Evolutionary conservation across 2,113 vertebrate species (phyloP).

Genomic region (Rana temporaria): DNA sequence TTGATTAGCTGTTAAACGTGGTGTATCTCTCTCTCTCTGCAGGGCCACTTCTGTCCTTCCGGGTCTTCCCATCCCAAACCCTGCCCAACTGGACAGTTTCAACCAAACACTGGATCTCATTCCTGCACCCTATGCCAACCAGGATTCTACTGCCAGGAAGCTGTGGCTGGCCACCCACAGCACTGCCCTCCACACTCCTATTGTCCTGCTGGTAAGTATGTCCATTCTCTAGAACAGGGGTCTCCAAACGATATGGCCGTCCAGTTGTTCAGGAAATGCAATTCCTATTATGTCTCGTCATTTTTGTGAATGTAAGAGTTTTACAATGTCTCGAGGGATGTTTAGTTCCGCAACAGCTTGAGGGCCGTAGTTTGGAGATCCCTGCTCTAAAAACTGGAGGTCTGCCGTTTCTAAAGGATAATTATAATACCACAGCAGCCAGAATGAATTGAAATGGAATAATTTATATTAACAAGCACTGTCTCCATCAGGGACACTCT

Average conservation of each 20-base stretch:
- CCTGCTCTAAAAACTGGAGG: no score
- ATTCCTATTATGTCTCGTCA: no score
- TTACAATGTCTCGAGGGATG: no score
- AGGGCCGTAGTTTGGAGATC: no score
- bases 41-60: conserved; percentile 87
- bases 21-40: conserved; percentile 3
- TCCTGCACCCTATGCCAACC: conserved; percentile 81
- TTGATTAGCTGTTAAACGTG: neutral
- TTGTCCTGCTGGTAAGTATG: conserved; percentile 81
- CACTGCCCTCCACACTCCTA: conserved; percentile 84
- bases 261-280: no score
- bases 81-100: conserved; percentile 83
- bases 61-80: conserved; percentile 76
- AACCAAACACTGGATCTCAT: conserved; percentile 79
- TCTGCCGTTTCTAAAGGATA: no score
- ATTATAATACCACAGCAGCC: neutral
- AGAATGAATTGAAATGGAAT: neutral
- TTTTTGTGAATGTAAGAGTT: no score
- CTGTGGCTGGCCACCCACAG: conserved; percentile 72
- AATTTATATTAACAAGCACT: neutral
- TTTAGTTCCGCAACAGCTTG: no score
- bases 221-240: no score
- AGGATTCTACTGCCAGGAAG: conserved; percentile 87
- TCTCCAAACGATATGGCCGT: no score
- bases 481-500: conserved; percentile 73